phyloP scores from a whole-genome alignment of 2,797 vertebrate genomes.

The Podargus strigoides region DNA sequence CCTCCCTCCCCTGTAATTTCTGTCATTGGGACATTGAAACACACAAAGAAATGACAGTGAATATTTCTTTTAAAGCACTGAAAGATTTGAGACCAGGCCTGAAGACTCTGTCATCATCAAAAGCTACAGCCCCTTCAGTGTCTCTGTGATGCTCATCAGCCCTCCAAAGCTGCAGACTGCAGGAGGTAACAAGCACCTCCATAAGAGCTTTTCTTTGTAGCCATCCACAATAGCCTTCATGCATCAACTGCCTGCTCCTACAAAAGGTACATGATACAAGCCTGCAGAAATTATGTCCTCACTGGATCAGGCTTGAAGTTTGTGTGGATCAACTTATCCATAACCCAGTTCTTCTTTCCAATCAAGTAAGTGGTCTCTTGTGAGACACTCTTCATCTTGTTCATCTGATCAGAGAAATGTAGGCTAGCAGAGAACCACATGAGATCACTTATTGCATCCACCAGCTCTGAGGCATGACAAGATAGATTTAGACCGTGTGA shows the following conservation, averaged over 20 bases:
- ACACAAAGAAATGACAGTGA: neutral
- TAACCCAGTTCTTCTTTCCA: neutral
- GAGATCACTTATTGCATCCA: constrained; percentile 7
- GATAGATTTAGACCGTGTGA: neutral
- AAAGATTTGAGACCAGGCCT: neutral
- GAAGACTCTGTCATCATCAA: neutral
- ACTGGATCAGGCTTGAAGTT: neutral
- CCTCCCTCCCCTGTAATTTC: neutral
- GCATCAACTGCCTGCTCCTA: neutral
- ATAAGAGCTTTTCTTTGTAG: neutral
- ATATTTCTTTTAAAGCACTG: neutral
- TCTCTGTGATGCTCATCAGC: neutral
- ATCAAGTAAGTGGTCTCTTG: neutral
- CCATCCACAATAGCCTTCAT: neutral
- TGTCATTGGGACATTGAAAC: neutral
- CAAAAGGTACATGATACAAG: neutral
- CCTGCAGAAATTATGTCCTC: neutral
- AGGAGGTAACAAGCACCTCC: neutral
- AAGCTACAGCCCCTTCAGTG: neutral
- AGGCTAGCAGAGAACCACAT: neutral
- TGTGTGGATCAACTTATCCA: neutral
- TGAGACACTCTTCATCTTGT: neutral
- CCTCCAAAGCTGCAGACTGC: neutral
- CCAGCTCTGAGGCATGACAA: neutral
- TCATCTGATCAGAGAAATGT: neutral